Base-by-base conservation (phyloP, 2,113 vertebrate species). In the Athene cunicularia region DNA sequence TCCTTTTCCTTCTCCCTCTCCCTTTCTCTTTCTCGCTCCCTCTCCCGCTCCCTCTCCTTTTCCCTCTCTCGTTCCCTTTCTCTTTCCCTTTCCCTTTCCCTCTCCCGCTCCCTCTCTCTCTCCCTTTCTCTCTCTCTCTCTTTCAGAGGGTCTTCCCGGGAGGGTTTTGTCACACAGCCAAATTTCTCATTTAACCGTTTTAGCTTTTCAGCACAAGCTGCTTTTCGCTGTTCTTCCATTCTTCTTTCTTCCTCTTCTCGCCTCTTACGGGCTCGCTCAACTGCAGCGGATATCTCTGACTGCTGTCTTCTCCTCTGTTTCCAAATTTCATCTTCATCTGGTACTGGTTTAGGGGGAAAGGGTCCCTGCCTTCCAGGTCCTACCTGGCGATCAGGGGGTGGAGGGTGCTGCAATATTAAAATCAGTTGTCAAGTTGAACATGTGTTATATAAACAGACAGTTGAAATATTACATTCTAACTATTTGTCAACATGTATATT, bases 211-310 rank as follows among this genome's bases (percentile, higher is more conserved):
- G 99, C 99, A 95, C 99, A 99, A 2, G 99, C 99, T 20, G 99
- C 99, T 85, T 99, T 99, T 52, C 99, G 98, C 79, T 99, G 99
- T 66, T 99, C 99, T 72, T 99, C 99, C 99, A 99, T 99, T 41
- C 99, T 98, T n/a, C 99, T 98, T 77, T 99, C 99, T 27, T 99
- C 99, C 52, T 99, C 99, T 56, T 99, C 99, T 50, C 99, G 98
- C 23, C 99, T 98, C 63, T 99, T 98, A 26, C 99, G 98, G 8
- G 99, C 99, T 45, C 99, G 98, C 77, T 99, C 99, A 33, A 99
- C 99, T 1, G 99, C 99, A 13, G 99, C 99, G 0, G 99, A 99
- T 56, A 99, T 96, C 68, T 99, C 99, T 5, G 98, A 98, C 83
- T 99, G 99, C 60, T 99, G 99, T 79, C 99, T 98, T 67, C 99